phyloP scores from a whole-genome alignment of 1,140 invertebrate genomes.

The Caenorhabditis inopinata region DNA sequence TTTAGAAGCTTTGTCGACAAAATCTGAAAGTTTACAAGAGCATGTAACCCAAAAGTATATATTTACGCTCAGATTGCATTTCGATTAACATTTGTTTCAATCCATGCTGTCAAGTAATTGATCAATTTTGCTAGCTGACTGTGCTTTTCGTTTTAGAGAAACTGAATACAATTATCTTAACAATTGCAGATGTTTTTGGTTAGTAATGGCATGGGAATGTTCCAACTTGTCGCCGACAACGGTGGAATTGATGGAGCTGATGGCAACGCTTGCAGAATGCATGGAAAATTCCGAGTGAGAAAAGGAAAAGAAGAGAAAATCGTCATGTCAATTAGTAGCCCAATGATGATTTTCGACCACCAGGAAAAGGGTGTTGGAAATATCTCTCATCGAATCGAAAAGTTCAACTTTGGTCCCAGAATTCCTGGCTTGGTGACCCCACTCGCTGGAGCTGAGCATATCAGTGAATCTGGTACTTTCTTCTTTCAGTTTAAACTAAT shows the following conservation, averaged over 20 bases:
- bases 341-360: constrained; percentile 53
- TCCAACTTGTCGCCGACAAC: constrained; percentile 57
- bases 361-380: constrained; percentile 46
- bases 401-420: constrained; percentile 62
- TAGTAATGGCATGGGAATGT: constrained; percentile 63
- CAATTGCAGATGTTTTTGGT: constrained; percentile 55
- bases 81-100: too few species aligned
- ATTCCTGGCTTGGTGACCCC: constrained; percentile 62
- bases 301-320: constrained; percentile 59
- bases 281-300: constrained; percentile 55
- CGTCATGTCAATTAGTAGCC: constrained; percentile 54
- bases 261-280: constrained; percentile 59
- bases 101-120: too few species aligned
- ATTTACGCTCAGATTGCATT: too few species aligned
- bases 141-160: too few species aligned
- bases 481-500: neutral
- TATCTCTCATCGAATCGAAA: constrained; percentile 64
- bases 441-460: constrained; percentile 60
- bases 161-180: too few species aligned
- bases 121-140: too few species aligned
- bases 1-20: too few species aligned
- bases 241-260: constrained; percentile 30
- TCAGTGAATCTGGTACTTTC: constrained; percentile 52
- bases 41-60: too few species aligned
- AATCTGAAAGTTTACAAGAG: too few species aligned